Conservation (phyloP, 2,113 vertebrate genomes). For the Felis catus region F.catus_Fca126_mat1.0 CM031413.1:80146501-80147000, state of each 20-base stretch:
- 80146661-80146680: not conserved
- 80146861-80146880: slow-evolving; percentile 37
- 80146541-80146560: not conserved
- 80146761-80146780: slow-evolving; percentile 27
- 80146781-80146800: not conserved
- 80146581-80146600: not conserved
- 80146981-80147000: slow-evolving; percentile 65
- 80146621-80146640: not conserved
- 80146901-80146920: slow-evolving; percentile 63
- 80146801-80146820: not conserved
- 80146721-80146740: slow-evolving; percentile 21
- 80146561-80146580: not conserved
- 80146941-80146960: not conserved
- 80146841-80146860: not conserved
- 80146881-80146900: not conserved
- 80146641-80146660: not conserved
- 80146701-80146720: slow-evolving; percentile 33
- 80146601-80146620: not conserved
- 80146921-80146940: slow-evolving; percentile 19
- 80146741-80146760: slow-evolving; percentile 12
- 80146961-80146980: slow-evolving; percentile 70
- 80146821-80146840: slow-evolving; percentile 1
- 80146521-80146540: not conserved
- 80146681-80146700: not conserved
- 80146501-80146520: not conserved